These are phyloP conservation scores for Malurus elegans DNA, from an alignment of 2,113 vertebrate genomes.

Conservation along the genomic window DNA sequence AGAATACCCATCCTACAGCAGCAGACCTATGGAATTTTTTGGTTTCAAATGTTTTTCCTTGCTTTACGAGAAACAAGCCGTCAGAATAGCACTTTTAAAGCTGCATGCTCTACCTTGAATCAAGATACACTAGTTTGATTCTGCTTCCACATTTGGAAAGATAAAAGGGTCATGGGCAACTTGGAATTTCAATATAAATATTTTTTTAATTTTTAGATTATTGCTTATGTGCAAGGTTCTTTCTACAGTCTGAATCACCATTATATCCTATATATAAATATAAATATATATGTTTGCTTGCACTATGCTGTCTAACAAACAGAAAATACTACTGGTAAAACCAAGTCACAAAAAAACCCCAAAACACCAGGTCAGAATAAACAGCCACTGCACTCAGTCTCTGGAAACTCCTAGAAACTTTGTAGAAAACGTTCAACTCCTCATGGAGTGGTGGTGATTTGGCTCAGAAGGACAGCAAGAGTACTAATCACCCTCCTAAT, in stretches of 20 bases:
- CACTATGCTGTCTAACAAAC: neutral
- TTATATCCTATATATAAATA: neutral
- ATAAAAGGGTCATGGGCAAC: neutral
- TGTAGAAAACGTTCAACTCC: neutral
- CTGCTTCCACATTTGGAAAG: neutral
- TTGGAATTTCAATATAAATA: neutral
- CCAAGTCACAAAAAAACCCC: neutral
- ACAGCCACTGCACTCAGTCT: neutral
- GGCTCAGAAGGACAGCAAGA: neutral
- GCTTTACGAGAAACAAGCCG: neutral
- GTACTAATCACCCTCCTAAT: neutral
- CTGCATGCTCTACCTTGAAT: neutral
- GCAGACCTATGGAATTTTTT: neutral
- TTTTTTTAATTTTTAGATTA: neutral
- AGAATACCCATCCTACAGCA: neutral
- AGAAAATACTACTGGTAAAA: neutral
- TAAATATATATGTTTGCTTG: neutral
- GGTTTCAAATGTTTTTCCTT: neutral
- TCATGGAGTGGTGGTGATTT: neutral
- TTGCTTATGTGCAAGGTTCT: neutral
- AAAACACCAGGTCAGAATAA: neutral
- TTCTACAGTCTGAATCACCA: neutral
- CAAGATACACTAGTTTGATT: neutral
- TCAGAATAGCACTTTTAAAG: neutral
- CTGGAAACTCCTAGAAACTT: neutral